A percentile compares a stretch with the other conserved stretches of the same genome.
Evolutionary conservation across 1,140 invertebrate species (phyloP).

Genomic region (Drosophila nebulosa): DNA sequence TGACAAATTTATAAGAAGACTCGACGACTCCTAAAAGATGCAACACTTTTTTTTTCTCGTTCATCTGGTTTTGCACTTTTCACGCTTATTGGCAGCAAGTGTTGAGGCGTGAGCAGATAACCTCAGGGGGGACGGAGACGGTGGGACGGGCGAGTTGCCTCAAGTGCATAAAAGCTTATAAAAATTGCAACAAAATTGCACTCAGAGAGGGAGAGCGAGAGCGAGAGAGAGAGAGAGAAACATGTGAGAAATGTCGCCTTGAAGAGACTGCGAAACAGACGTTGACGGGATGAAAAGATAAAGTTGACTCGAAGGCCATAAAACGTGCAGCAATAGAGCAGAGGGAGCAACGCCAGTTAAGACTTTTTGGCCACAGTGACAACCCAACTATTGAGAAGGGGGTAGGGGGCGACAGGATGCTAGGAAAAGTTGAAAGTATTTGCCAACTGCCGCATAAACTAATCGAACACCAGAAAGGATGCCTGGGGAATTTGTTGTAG

Average conservation of each 20-base stretch:
- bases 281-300: conserved; percentile 57
- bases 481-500: conserved; percentile 30
- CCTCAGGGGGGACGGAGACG: not conserved
- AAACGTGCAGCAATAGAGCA: conserved; percentile 52
- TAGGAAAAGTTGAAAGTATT: conserved; percentile 47
- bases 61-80: not conserved
- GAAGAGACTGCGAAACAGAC: conserved; percentile 60
- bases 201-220: not conserved
- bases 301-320: conserved; percentile 64
- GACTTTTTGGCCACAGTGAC: conserved; percentile 29
- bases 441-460: conserved; percentile 52
- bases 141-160: not conserved
- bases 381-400: conserved; percentile 14
- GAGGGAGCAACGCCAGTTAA: conserved; percentile 16
- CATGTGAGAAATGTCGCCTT: conserved; percentile 48
- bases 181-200: conserved; percentile 67
- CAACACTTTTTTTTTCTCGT: conserved; percentile 36
- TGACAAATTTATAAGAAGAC: conserved; percentile 47
- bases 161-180: conserved; percentile 62
- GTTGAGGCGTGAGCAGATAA: conserved; percentile 23
- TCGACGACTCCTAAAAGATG: conserved; percentile 42
- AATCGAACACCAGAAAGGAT: conserved; percentile 48
- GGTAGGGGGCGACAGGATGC: not conserved
- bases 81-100: conserved; percentile 40
- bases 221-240: not conserved